Percentiles rank a stretch among this genome's conserved stretches.
phyloP scores from a whole-genome alignment of 2,113 vertebrate species.

The Hydrochoerus hydrochaeris region DNA sequence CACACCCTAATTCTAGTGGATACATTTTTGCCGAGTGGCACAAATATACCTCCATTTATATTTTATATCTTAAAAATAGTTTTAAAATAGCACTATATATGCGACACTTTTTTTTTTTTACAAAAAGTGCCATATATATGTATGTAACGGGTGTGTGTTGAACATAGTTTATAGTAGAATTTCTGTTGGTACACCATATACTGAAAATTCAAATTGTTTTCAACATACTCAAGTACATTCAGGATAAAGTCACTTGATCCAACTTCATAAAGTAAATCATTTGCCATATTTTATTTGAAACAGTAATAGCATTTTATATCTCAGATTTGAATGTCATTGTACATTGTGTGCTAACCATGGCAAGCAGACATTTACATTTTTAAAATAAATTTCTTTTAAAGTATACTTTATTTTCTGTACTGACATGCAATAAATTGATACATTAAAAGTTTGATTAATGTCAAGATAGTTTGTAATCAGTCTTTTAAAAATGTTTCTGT shows the following conservation, averaged over 20 bases:
- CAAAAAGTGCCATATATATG: constrained; percentile 67
- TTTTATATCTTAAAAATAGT: constrained; percentile 78
- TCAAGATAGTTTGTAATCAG: constrained; percentile 76
- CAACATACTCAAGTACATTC: constrained; percentile 50
- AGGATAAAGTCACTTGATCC: constrained; percentile 70
- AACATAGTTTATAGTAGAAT: constrained; percentile 60
- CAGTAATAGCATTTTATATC: constrained; percentile 81
- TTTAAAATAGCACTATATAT: constrained; percentile 58
- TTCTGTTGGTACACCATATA: constrained; percentile 78
- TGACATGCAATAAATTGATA: constrained; percentile 96
- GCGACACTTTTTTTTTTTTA: constrained; percentile 50
- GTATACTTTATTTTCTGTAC: constrained; percentile 94
- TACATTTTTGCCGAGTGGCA: constrained; percentile 79
- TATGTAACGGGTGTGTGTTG: constrained; percentile 54
- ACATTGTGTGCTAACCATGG: constrained; percentile 78
- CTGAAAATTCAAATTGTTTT: constrained; percentile 75
- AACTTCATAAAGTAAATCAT: constrained; percentile 76
- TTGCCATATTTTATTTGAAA: constrained; percentile 75
- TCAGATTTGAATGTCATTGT: constrained; percentile 80
- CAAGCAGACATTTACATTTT: constrained; percentile 83
- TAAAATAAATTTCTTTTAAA: constrained; percentile 86
- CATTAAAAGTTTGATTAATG: constrained; percentile 84
- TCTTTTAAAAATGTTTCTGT: constrained; percentile 61
- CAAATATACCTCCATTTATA: constrained; percentile 83
- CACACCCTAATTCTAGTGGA: constrained; percentile 50